Evolutionary conservation across 2,888 invertebrate genomes (phyloP).

Genomic region (Mylabris sibirica): DNA sequence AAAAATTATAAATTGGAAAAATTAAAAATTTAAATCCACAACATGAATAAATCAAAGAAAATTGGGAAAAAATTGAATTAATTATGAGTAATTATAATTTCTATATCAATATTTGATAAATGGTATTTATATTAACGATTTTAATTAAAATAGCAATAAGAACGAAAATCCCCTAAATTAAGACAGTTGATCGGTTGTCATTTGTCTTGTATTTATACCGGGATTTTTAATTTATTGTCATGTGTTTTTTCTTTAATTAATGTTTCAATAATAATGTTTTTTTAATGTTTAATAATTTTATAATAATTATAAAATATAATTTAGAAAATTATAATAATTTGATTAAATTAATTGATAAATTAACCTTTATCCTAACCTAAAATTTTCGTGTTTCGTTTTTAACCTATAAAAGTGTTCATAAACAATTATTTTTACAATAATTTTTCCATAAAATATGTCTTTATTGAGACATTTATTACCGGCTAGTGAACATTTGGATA

Average conservation of each 20-base stretch:
- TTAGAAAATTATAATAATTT: background rate
- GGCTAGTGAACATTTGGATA: slow-evolving; percentile 65
- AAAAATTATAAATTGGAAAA: too few relatives aligned
- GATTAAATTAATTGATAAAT: background rate
- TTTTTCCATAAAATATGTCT: slow-evolving; percentile 51
- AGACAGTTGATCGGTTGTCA: background rate
- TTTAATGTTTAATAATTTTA: slow-evolving; percentile 2
- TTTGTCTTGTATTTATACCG: slow-evolving; percentile 27
- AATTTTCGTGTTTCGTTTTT: slow-evolving; percentile 1
- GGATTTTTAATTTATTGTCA: slow-evolving; percentile 38
- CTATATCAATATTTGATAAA: too few relatives aligned
- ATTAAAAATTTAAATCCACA: too few relatives aligned
- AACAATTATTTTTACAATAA: background rate
- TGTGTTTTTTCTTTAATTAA: slow-evolving; percentile 27
- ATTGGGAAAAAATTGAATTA: too few relatives aligned
- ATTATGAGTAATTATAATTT: too few relatives aligned
- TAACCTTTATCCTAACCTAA: slow-evolving; percentile 23
- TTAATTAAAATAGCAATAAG: too few relatives aligned
- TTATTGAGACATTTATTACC: slow-evolving; percentile 66
- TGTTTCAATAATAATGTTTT: slow-evolving; percentile 19
- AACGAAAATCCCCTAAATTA: background rate
- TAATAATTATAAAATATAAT: background rate
- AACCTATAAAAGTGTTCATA: slow-evolving; percentile 16
- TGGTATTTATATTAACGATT: too few relatives aligned
- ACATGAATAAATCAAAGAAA: too few relatives aligned